Conservation (phyloP, 2,113 vertebrate genomes). For the Strix uralensis region DNA sequence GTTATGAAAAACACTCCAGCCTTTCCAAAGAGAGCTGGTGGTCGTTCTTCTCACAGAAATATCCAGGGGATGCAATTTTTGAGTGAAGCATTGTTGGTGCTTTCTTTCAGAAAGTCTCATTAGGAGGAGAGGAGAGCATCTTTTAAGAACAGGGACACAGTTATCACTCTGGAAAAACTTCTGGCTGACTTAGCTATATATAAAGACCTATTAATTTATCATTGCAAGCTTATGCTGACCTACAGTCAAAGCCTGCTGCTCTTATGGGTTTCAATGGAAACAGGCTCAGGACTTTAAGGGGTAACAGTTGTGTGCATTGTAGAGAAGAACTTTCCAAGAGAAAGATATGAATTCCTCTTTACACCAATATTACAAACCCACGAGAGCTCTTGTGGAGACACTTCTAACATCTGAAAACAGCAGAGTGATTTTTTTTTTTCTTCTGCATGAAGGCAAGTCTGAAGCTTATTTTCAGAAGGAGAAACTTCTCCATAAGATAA, state of each 20-base stretch:
- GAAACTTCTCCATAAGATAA: conserved; percentile 22
- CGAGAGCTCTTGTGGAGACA: not conserved
- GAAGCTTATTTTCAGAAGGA: conserved; percentile 22
- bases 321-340: not conserved
- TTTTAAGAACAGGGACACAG: not conserved
- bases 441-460: not conserved
- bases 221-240: not conserved
- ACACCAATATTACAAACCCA: not conserved
- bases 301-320: not conserved
- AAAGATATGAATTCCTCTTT: not conserved
- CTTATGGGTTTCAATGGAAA: not conserved
- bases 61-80: not conserved
- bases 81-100: not conserved
- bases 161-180: not conserved
- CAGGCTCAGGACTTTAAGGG: not conserved
- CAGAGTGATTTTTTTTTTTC: not conserved
- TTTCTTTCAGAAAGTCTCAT: not conserved
- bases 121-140: not conserved
- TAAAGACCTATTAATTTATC: conserved; percentile 1
- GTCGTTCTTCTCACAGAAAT: not conserved
- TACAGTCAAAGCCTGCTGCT: not conserved
- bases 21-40: not conserved
- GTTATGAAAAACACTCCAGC: not conserved
- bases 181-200: not conserved
- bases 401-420: not conserved